Evolutionary conservation across 2,888 invertebrate species (phyloP), one percentile per base, ranked within the genome.

Genomic region (Clunio marinus): DNA sequence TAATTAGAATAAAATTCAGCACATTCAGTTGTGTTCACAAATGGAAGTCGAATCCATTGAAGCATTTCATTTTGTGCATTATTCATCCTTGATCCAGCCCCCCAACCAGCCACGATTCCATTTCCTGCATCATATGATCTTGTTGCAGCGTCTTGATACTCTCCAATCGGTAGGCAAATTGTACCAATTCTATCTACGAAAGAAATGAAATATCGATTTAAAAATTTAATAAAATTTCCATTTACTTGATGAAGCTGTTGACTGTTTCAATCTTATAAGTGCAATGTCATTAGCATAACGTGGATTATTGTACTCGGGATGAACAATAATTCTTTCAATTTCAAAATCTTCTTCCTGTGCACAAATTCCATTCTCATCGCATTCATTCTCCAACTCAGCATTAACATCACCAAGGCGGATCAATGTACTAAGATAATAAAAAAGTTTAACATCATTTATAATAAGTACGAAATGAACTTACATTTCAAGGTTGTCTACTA

Each of bases 21-120:
- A 72, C 80, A 80, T 65, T 72, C 72, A 1, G 76, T 75, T n/a
- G 75, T 76, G 35, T 77, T 75, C 1, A 81, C 77, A 57, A 82
- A 76, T 1, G 81, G 81, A 59, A 82, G 71, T 62, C 76, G 75
- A 2, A 82, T 74, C 67, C 77, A 79, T 70, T 81, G 79, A n/a
- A 81, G 75, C 5, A 76, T 72, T 15, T 75, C 72, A 70, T 75
- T 77, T 28, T 72, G 45, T 55, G 71, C 25, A 17, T 55, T 25
- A 32, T 8, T 55, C 10, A n/a, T 32, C 10, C 66, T 17, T 24
- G n/a, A 32, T 15, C 28, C 7, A 7, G 66, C 66, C 20, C 66
- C 66, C 46, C 90, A 91, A 0, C 90, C 91, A 3, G 88, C 86
- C 1, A 88, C 87, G 62, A 84, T 81, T 71, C 84, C 83, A 72